Base-by-base conservation (phyloP, 2,888 invertebrate species). In the Tanytarsus gracilentus region DNA sequence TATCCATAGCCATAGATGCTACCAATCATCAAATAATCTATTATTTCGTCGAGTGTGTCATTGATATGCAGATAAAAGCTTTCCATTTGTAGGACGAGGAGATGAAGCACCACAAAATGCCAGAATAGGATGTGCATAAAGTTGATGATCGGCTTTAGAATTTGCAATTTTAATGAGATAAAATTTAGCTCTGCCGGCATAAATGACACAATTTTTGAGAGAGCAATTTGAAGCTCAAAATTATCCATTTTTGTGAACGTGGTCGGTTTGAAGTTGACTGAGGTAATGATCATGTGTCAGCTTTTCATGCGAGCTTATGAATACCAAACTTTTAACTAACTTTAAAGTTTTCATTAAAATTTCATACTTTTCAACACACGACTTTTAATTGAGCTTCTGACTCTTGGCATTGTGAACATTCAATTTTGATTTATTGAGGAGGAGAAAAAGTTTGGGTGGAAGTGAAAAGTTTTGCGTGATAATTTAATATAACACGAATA, bases 21-120 rank as follows among this genome's bases (percentile, higher is more conserved):
- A 56, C 55, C 55, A 14, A 18, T 36, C 55, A 56, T 56, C 2
- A 56, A 2, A 30, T 25, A 25, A 40, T 25, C 18, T 18, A 40
- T 40, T 4, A 39, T 14, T 9, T 56, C 40, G 18, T 56, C 56
- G 16, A 56, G 8, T n/a, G 16, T 16, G n/a, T 56, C 14, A 8
- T 33, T 25, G 6, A 52, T 33, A 21, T 52, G 21, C 11, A 52
- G 7, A 21, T 21, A n/a, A 9, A 52, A n/a, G 4, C 33, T 21
- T 6, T 30, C 8, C n/a, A 18, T 21, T n/a, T 30, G 52, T 0
- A 52, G 14, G 3, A 23, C 11, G 1, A 27, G 18, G 2, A 52
- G 23, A 52, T 52, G 52, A 11, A 52, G 14, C 16, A 52, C 16
- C 9, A 52, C 27, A 2, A 52, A 18, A 18, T 52, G 52, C 52